phyloP scores from a whole-genome alignment of 2,113 vertebrate species.

The Mastomys coucha region DNA sequence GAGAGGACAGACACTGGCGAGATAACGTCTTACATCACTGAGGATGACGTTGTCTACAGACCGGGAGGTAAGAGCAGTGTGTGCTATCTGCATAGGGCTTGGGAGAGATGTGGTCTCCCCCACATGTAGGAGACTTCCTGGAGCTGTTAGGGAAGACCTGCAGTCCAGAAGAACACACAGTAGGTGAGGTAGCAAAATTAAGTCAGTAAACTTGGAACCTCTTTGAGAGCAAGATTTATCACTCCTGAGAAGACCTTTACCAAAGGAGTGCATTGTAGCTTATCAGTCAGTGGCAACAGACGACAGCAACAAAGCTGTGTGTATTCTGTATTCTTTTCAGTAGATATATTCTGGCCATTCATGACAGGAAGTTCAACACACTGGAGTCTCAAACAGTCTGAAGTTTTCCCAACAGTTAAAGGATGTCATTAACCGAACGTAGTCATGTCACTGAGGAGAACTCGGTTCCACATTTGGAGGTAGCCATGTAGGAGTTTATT shows the following conservation, averaged over 20 bases:
- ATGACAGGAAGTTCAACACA: conserved; percentile 17
- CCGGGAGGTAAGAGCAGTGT: conserved; percentile 92
- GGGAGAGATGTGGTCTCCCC: neutral
- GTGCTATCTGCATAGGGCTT: accelerated
- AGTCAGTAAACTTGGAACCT: accelerated
- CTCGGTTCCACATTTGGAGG: neutral
- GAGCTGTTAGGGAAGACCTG: neutral
- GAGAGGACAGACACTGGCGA: conserved; percentile 97
- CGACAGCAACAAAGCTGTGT: neutral
- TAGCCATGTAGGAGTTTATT: neutral
- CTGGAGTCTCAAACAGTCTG: neutral
- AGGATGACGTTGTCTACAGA: conserved; percentile 97
- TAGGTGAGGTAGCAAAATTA: neutral
- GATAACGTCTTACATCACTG: conserved; percentile 97
- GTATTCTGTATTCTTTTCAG: neutral
- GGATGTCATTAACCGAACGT: neutral
- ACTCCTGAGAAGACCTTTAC: neutral
- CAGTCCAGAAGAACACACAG: neutral
- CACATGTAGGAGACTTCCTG: no score
- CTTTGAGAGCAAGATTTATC: neutral
- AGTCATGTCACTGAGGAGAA: neutral
- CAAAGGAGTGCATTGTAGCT: neutral
- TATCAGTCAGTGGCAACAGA: neutral
- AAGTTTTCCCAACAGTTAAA: conserved; percentile 24
- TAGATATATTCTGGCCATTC: neutral